Conservation (phyloP, 2,797 vertebrate genomes). For the Macroramphosus scolopax region DNA sequence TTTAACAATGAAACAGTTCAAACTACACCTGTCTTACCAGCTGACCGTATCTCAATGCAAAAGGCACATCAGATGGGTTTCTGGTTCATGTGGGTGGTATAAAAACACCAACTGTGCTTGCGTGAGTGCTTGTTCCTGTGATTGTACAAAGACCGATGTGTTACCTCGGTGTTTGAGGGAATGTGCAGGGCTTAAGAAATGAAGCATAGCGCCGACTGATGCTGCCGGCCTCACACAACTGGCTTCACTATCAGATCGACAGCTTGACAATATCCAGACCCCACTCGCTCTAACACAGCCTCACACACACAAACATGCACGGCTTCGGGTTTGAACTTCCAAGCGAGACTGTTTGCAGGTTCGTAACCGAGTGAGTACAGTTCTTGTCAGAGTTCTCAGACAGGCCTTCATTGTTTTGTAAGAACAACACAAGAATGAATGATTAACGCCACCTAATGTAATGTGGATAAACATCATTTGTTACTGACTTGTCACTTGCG, state of each 20-base stretch:
- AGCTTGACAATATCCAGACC: conserved; percentile 83
- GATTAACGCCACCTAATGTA: conserved; percentile 12
- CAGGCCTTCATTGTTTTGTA: conserved; percentile 35
- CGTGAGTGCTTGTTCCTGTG: conserved; percentile 51
- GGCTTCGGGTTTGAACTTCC: conserved; percentile 52
- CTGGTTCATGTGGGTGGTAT: conserved; percentile 50
- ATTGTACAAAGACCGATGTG: conserved; percentile 42
- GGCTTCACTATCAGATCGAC: conserved; percentile 81
- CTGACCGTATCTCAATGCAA: conserved; percentile 13
- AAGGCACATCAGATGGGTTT: conserved; percentile 10
- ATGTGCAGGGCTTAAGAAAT: conserved; percentile 78
- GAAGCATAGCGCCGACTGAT: conserved; percentile 77
- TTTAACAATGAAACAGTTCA: conserved; percentile 11
- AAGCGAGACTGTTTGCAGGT: conserved; percentile 50
- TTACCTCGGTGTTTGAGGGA: conserved; percentile 55
- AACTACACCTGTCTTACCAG: conserved; percentile 34
- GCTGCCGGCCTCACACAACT: conserved; percentile 71
- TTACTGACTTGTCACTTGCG: conserved; percentile 13
- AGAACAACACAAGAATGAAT: background rate
- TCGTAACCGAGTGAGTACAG: conserved; percentile 42
- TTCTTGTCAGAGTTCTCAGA: conserved; percentile 36
- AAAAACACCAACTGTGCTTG: conserved; percentile 43
- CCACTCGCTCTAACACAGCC: conserved; percentile 64
- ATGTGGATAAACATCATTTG: conserved; percentile 20
- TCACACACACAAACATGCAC: conserved; percentile 33